Conservation (phyloP, 2,888 invertebrate species). For the Marronus borbonicus region DNA sequence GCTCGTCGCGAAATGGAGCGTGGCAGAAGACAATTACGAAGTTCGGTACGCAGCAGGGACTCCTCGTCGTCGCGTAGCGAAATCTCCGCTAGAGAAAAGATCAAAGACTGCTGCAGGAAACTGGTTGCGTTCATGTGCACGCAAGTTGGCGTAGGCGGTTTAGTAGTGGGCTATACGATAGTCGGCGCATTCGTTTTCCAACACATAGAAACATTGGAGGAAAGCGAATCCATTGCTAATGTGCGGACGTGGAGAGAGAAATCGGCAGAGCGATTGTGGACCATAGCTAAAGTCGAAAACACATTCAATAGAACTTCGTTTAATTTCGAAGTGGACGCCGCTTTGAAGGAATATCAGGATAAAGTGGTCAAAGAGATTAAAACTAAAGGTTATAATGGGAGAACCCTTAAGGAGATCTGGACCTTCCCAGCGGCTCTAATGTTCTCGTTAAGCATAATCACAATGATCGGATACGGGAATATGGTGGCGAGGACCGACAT, state of each 20-base stretch:
- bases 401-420: constrained; percentile 82
- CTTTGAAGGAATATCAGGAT: constrained; percentile 79
- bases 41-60: constrained; percentile 60
- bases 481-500: constrained; percentile 83
- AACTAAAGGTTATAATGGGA: constrained; percentile 81
- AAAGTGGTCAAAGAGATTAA: constrained; percentile 78
- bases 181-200: constrained; percentile 88
- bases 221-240: constrained; percentile 70
- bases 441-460: constrained; percentile 91
- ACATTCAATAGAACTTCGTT: constrained; percentile 80
- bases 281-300: constrained; percentile 75
- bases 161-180: constrained; percentile 90
- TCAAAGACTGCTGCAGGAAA: constrained; percentile 89
- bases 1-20: constrained; percentile 52
- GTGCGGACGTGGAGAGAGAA: constrained; percentile 72
- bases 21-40: constrained; percentile 56
- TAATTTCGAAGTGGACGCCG: constrained; percentile 74
- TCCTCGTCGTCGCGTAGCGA: constrained; percentile 80
- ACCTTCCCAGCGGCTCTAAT: constrained; percentile 90
- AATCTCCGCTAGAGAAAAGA: constrained; percentile 81
- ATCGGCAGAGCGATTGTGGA: constrained; percentile 80
- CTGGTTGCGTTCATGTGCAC: constrained; percentile 94
- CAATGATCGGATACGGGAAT: constrained; percentile 94
- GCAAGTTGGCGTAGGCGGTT: constrained; percentile 90
- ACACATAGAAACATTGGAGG: constrained; percentile 79